phyloP scores from a whole-genome alignment of 1,140 invertebrate genomes.

The Steinernema feltiae region DNA sequence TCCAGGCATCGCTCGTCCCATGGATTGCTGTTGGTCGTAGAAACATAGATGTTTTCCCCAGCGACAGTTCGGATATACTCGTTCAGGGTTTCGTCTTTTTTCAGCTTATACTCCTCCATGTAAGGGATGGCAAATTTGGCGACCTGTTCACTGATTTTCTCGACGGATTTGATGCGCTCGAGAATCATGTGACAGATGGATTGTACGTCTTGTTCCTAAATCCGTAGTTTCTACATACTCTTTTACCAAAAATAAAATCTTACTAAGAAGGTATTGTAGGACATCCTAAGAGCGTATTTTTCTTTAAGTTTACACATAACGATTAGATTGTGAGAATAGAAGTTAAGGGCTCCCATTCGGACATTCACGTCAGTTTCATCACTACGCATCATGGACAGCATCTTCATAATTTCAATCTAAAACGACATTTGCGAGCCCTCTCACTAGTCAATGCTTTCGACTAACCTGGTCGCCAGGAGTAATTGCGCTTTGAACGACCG shows the following conservation, averaged over 20 bases:
- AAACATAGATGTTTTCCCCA: not conserved
- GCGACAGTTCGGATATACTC: conserved; percentile 12
- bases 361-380: not conserved
- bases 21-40: not conserved
- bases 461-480: not conserved
- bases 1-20: not conserved
- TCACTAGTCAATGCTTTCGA: not conserved
- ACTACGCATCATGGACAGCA: not conserved
- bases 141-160: not conserved
- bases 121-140: conserved; percentile 4
- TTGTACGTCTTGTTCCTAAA: not conserved
- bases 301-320: conserved; percentile 12
- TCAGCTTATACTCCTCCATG: conserved; percentile 13
- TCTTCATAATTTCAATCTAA: not conserved
- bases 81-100: conserved; percentile 14
- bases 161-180: conserved; percentile 2
- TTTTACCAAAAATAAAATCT: not conserved
- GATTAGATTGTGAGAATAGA: not conserved
- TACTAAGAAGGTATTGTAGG: not conserved
- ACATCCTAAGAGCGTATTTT: not conserved
- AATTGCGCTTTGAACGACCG: not conserved
- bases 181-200: conserved; percentile 15
- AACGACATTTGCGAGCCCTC: not conserved
- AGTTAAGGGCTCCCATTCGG: not conserved
- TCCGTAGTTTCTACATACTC: not conserved